phyloP scores from a whole-genome alignment of 2,888 invertebrate species.

The Adineta ricciae region DNA sequence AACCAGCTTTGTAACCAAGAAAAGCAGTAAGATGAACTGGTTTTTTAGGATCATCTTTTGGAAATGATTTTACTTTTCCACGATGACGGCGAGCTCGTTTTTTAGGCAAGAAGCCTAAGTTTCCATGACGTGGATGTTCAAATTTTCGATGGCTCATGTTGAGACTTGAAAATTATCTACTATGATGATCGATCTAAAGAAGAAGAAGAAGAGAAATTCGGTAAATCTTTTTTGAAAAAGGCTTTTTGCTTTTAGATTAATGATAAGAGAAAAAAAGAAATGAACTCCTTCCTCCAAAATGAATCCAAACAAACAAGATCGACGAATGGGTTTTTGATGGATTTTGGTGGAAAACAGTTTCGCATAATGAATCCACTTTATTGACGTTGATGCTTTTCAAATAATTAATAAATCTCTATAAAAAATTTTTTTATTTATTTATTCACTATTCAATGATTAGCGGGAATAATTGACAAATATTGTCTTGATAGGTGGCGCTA shows the following conservation, averaged over 20 bases:
- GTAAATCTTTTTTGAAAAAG: neutral
- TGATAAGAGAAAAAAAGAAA: neutral
- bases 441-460: neutral
- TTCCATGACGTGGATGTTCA: constrained; percentile 97
- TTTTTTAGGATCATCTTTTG: constrained; percentile 87
- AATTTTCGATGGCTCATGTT: constrained; percentile 96
- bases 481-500: neutral
- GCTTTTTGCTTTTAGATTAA: neutral
- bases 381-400: neutral
- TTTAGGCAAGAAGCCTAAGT: constrained; percentile 98
- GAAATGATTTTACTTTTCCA: constrained; percentile 98
- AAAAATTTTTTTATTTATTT: neutral
- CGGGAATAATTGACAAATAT: neutral
- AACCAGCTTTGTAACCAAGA: constrained; percentile 91
- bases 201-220: neutral
- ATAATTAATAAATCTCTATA: neutral
- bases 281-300: neutral
- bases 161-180: constrained; percentile 20
- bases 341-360: neutral
- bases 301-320: neutral
- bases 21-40: constrained; percentile 96
- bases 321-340: neutral
- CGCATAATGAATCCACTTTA: neutral
- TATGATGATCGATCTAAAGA: neutral
- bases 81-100: constrained; percentile 89